Conservation (phyloP, 37 sponge, comb jelly and placozoan genomes). For the Oscarella lobularis region DNA sequence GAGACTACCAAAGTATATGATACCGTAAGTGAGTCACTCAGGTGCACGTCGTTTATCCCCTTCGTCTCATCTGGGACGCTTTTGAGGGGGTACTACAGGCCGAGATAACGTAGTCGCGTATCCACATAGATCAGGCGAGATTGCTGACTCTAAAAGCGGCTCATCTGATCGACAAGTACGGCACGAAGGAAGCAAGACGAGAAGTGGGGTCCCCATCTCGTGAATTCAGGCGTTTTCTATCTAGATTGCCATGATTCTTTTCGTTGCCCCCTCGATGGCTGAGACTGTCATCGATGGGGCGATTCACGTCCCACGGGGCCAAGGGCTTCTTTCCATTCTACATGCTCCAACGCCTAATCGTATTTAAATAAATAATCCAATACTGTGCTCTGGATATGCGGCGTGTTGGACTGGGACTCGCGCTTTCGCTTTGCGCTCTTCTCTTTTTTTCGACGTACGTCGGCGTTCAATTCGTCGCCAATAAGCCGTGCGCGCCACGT, state of each 20-base stretch:
- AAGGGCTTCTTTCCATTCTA: too few relatives aligned
- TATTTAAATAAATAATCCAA: too few relatives aligned
- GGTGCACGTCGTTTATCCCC: not conserved
- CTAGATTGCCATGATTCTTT: constrained; percentile 77
- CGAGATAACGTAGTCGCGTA: constrained; percentile 59
- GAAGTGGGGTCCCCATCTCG: constrained; percentile 19
- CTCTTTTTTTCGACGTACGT: too few relatives aligned
- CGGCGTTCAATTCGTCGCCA: too few relatives aligned
- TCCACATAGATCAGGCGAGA: constrained; percentile 75
- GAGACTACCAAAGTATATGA: too few relatives aligned
- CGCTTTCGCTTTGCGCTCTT: too few relatives aligned
- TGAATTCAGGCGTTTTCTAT: not conserved
- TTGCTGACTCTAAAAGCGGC: constrained; percentile 73
- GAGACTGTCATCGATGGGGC: constrained; percentile 65
- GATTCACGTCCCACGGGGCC: constrained; percentile 66
- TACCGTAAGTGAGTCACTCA: constrained; percentile 50
- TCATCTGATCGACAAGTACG: constrained; percentile 48
- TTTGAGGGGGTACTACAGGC: constrained; percentile 22
- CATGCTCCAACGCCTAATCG: too few relatives aligned
- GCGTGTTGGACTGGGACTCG: too few relatives aligned
- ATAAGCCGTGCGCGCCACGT: too few relatives aligned
- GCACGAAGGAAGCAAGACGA: constrained; percentile 50
- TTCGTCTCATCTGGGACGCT: too few relatives aligned
- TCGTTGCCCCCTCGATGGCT: constrained; percentile 47
- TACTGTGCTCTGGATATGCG: too few relatives aligned